A percentile compares a stretch with the other conserved stretches of the same genome.
These are phyloP conservation scores for Stegostoma tigrinum DNA, from an alignment of 2,113 vertebrate genomes.

Conservation along the genomic window DNA sequence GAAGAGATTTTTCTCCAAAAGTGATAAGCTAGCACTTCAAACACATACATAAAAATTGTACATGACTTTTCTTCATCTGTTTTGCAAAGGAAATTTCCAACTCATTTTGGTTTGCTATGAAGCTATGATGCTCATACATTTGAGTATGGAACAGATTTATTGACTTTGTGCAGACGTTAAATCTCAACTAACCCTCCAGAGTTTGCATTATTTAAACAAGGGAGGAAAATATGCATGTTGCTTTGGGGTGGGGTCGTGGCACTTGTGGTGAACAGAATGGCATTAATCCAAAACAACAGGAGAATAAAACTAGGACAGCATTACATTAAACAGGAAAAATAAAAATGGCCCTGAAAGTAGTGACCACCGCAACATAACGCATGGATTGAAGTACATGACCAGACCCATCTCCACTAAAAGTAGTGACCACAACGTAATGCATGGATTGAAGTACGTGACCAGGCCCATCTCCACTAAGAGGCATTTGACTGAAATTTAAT, in stretches of 20 bases:
- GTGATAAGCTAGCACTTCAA: background rate
- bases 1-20: background rate
- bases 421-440: background rate
- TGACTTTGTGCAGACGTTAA: background rate
- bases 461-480: background rate
- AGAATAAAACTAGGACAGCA: background rate
- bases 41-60: background rate
- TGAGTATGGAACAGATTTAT: background rate
- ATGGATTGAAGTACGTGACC: background rate
- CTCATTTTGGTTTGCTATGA: background rate
- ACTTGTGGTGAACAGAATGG: background rate
- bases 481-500: background rate
- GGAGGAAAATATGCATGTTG: background rate
- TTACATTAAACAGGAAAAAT: background rate
- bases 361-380: background rate
- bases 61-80: background rate
- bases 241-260: too few relatives aligned
- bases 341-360: background rate
- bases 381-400: background rate
- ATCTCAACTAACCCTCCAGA: background rate
- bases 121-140: background rate
- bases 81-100: background rate
- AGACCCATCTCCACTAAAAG: background rate
- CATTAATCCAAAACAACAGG: background rate
- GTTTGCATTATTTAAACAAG: background rate